Conservation (phyloP, 30 jellyfish, hydroid and myxozoan species). For the Turritopsis rubra region DNA sequence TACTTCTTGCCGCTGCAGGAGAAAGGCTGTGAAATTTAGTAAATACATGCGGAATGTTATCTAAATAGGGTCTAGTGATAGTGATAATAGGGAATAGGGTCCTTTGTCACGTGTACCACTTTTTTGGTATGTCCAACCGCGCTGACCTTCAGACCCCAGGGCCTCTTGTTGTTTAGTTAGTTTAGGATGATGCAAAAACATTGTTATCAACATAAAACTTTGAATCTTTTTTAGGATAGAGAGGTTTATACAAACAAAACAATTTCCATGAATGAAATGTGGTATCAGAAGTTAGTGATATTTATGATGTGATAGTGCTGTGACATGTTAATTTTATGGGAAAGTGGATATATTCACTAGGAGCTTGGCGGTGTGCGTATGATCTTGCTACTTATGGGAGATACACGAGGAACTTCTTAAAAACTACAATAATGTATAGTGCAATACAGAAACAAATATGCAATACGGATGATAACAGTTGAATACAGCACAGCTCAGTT, state of each 20-base stretch:
- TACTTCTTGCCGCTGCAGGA: no score
- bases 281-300: neutral
- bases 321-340: neutral
- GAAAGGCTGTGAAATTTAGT: no score
- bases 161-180: neutral
- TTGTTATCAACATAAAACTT: neutral
- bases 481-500: neutral
- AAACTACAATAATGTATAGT: no score
- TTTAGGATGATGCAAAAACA: neutral
- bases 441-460: no score
- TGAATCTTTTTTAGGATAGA: neutral
- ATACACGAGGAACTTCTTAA: neutral
- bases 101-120: no score
- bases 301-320: neutral
- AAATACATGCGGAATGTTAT: no score
- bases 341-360: neutral
- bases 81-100: no score
- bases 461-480: neutral
- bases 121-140: no score
- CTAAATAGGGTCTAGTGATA: no score
- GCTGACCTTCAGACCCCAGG: no score
- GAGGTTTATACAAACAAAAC: neutral
- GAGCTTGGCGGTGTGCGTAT: neutral
- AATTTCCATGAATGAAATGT: neutral
- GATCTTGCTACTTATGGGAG: neutral